These are phyloP conservation scores for Eupithecia inturbata DNA, from an alignment of 2,888 invertebrate species.

Conservation along the genomic window DNA sequence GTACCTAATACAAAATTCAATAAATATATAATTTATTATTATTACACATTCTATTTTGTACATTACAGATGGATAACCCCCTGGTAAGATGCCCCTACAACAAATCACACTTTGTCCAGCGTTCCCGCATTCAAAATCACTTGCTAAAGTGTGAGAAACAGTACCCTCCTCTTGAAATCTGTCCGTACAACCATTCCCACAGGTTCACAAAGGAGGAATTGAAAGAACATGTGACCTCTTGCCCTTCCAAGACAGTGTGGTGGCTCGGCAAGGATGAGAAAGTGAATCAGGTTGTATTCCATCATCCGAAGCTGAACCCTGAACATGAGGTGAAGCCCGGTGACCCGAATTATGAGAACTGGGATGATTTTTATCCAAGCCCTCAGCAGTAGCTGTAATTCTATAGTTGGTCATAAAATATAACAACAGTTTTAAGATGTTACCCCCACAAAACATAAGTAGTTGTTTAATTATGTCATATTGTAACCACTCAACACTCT, in stretches of 20 bases:
- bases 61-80: slow-evolving; percentile 5
- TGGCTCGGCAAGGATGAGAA: neutral
- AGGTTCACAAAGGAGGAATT: neutral
- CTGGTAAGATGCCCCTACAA: slow-evolving; percentile 8
- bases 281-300: neutral
- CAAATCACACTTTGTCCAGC: slow-evolving; percentile 5
- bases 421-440: neutral
- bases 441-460: neutral
- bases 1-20: too few relatives aligned
- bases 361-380: neutral
- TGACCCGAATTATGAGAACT: neutral
- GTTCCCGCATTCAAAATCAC: neutral
- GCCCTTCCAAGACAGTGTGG: neutral
- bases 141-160: slow-evolving; percentile 2
- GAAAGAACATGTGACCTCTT: neutral
- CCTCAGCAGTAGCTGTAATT: neutral
- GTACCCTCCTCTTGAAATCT: neutral
- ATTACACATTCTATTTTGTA: neutral
- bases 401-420: neutral
- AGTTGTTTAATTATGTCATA: too few relatives aligned
- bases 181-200: slow-evolving; percentile 3
- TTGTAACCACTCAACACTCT: too few relatives aligned
- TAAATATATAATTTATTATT: neutral
- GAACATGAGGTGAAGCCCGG: neutral
- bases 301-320: neutral